Percentiles rank a stretch among this genome's conserved stretches.
phyloP scores from a whole-genome alignment of 2,797 vertebrate genomes.

The Mormyrus proboscirostris region DNA sequence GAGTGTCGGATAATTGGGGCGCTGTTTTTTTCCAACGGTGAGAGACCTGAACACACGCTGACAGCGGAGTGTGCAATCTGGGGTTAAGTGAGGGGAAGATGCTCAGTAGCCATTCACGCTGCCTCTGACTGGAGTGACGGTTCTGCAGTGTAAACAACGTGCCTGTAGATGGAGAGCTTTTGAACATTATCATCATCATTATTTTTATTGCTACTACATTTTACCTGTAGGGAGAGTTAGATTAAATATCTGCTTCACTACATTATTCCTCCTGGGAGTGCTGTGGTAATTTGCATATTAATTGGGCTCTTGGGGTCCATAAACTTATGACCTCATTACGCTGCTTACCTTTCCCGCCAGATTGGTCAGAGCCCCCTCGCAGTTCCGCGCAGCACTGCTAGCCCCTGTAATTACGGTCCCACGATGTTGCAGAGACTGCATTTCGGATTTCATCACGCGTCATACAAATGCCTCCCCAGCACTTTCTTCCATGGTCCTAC shows the following conservation, averaged over 20 bases:
- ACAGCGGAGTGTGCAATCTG: not conserved
- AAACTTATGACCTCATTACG: not conserved
- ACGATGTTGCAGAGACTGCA: not conserved
- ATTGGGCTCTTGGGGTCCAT: slow-evolving; percentile 3
- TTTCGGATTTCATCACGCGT: not conserved
- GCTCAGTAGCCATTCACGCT: not conserved
- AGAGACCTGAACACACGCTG: not conserved
- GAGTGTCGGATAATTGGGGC: not conserved
- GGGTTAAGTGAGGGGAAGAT: not conserved
- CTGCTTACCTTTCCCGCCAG: not conserved
- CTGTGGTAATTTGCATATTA: slow-evolving; percentile 9
- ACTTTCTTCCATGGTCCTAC: not conserved
- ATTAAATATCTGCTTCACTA: slow-evolving; percentile 7
- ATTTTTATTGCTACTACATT: not conserved
- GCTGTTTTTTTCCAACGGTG: not conserved
- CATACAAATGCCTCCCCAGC: not conserved
- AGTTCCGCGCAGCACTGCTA: not conserved
- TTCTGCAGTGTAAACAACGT: not conserved
- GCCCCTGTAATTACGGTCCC: not conserved
- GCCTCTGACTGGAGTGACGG: not conserved
- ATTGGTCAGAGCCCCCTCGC: not conserved
- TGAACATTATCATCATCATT: not conserved
- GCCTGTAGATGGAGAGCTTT: not conserved
- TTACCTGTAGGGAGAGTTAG: slow-evolving; percentile 4
- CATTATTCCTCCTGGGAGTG: not conserved